Evolutionary conservation across 2,888 invertebrate genomes (phyloP).

Genomic region (Apoda limacodes): DNA sequence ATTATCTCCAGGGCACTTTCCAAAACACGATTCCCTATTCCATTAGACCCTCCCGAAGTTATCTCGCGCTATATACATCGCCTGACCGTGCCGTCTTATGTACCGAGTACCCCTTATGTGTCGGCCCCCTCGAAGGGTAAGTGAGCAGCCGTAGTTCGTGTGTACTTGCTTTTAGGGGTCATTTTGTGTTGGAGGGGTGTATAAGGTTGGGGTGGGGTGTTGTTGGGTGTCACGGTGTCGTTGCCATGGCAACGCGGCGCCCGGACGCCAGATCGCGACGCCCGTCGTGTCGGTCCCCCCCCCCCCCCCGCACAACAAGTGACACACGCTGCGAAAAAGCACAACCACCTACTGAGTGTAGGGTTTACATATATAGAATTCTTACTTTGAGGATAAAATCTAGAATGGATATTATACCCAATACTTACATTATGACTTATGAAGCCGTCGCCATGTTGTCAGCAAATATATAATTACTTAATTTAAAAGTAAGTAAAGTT

Average conservation of each 20-base stretch:
- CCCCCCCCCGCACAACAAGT: constrained; percentile 59
- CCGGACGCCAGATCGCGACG: constrained; percentile 74
- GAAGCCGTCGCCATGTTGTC: too few species aligned
- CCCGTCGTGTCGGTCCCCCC: constrained; percentile 65
- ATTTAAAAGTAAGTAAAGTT: too few species aligned
- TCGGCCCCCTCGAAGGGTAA: constrained; percentile 39
- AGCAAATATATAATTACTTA: too few species aligned
- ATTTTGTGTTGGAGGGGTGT: constrained; percentile 30
- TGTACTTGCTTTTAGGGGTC: constrained; percentile 36
- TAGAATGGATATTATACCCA: constrained; percentile 1
- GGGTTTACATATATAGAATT: constrained; percentile 22
- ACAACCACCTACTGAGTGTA: constrained; percentile 52
- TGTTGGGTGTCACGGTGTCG: constrained; percentile 67
- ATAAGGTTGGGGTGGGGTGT: constrained; percentile 25
- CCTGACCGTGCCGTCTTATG: constrained; percentile 67
- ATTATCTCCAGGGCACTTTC: constrained; percentile 62
- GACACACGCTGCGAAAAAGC: constrained; percentile 68
- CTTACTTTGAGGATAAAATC: too few species aligned
- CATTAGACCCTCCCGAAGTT: constrained; percentile 66
- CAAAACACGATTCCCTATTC: constrained; percentile 66
- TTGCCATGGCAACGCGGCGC: constrained; percentile 71
- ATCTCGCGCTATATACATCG: constrained; percentile 68
- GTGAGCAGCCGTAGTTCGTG: constrained; percentile 45
- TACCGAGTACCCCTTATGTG: constrained; percentile 60
- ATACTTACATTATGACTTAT: constrained; percentile 23